Percentiles rank a stretch among this genome's conserved stretches.
Evolutionary conservation across 2,113 vertebrate species (phyloP).

Genomic region (Halcyon senegalensis): DNA sequence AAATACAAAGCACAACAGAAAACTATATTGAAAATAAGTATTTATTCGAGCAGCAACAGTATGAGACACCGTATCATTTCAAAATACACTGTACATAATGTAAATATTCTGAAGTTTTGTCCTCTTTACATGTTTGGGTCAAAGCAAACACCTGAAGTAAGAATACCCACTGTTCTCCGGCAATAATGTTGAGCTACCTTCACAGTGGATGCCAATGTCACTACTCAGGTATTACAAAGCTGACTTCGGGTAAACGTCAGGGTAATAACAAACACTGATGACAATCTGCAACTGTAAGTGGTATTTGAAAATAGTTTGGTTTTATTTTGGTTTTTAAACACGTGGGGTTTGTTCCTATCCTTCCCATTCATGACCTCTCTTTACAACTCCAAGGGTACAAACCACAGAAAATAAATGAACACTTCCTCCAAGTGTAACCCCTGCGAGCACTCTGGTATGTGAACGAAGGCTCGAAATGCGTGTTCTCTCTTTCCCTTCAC

Average conservation of each 20-base stretch:
- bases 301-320: background rate
- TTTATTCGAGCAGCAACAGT: background rate
- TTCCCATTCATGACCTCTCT: background rate
- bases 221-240: background rate
- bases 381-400: background rate
- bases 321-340: background rate
- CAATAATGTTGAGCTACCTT: accelerated
- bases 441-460: accelerated
- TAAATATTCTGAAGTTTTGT: background rate
- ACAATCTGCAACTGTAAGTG: background rate
- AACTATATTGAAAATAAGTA: background rate
- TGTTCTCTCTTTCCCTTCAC: too few species aligned
- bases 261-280: background rate
- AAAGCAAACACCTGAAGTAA: background rate
- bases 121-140: background rate
- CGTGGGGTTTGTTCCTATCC: background rate
- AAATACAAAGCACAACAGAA: background rate
- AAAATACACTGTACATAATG: background rate
- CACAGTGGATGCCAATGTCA: accelerated
- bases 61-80: background rate
- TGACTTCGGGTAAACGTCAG: background rate
- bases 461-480: background rate
- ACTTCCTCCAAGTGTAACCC: background rate
- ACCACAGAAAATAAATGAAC: background rate
- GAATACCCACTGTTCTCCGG: background rate